Conservation (phyloP, 2,797 vertebrate genomes). For the Manis pentadactyla region DNA sequence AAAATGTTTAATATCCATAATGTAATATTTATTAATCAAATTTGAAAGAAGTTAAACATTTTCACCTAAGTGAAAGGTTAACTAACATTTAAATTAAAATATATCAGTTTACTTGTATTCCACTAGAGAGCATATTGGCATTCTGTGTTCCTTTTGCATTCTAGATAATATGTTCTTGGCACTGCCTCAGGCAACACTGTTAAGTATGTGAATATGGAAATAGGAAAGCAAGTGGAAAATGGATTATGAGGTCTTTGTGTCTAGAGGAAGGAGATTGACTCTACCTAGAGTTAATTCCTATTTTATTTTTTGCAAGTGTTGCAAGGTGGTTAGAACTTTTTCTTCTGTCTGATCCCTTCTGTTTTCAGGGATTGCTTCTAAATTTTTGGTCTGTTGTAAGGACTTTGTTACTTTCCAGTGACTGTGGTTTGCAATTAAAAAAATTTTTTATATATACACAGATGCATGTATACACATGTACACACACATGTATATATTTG, state of each 20-base stretch:
- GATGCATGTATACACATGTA: not conserved
- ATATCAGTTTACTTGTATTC: not conserved
- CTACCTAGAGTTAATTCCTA: not conserved
- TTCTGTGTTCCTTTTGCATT: not conserved
- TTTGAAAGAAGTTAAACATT: not conserved
- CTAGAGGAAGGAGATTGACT: not conserved
- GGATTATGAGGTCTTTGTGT: not conserved
- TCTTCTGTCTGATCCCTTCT: conserved; percentile 4
- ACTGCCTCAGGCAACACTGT: not conserved
- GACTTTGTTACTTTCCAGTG: conserved; percentile 1
- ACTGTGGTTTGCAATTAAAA: not conserved
- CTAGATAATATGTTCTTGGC: not conserved
- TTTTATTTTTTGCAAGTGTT: not conserved
- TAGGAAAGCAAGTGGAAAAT: not conserved
- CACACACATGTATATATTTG: not conserved
- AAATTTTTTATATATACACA: not conserved
- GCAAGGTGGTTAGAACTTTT: not conserved
- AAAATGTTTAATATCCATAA: not conserved
- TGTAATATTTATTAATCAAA: not conserved
- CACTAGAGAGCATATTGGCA: not conserved
- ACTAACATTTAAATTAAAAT: conserved; percentile 40
- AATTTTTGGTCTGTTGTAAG: not conserved
- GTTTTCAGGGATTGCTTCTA: conserved; percentile 46
- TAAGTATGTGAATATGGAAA: not conserved
- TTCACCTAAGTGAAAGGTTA: not conserved